Percentiles rank a stretch among this genome's conserved stretches.
Conservation (phyloP, 2,888 invertebrate genomes). For the Thecophora atra region DNA sequence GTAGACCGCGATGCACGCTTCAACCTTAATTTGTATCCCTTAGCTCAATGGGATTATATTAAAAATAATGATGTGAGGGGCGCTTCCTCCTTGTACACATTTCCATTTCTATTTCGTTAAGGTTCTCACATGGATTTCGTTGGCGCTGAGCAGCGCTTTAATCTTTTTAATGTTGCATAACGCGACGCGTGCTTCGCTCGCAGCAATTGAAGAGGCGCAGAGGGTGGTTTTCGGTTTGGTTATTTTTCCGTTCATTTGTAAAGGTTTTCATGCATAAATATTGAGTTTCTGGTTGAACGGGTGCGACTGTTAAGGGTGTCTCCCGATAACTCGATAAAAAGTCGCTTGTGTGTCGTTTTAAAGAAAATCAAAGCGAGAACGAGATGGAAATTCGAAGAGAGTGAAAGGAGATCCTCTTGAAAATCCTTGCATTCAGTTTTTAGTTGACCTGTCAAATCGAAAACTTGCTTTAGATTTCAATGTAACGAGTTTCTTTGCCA, state of each 20-base stretch:
- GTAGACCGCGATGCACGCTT: no score
- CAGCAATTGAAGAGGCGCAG: background rate
- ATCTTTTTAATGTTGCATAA: constrained; percentile 19
- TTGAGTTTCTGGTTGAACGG: constrained; percentile 17
- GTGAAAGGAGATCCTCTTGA: no score
- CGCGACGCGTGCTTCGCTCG: background rate
- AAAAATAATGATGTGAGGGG: background rate
- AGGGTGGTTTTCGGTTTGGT: background rate
- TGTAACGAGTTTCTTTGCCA: no score
- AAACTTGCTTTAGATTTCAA: no score
- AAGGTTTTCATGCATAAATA: constrained; percentile 24
- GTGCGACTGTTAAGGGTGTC: background rate
- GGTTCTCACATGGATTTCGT: constrained; percentile 11
- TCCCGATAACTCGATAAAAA: no score
- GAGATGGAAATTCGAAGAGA: no score
- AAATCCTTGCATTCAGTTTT: no score
- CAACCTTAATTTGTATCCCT: no score
- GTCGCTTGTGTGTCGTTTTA: no score
- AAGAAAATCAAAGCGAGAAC: no score
- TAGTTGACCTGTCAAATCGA: no score
- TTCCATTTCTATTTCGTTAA: background rate
- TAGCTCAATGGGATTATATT: no score
- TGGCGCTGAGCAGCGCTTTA: constrained; percentile 14
- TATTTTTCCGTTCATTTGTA: background rate
- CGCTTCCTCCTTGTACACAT: background rate